A percentile compares a stretch with the other conserved stretches of the same genome.
phyloP scores from a whole-genome alignment of 1,140 invertebrate genomes.

The Drosophila baimaii region DNA sequence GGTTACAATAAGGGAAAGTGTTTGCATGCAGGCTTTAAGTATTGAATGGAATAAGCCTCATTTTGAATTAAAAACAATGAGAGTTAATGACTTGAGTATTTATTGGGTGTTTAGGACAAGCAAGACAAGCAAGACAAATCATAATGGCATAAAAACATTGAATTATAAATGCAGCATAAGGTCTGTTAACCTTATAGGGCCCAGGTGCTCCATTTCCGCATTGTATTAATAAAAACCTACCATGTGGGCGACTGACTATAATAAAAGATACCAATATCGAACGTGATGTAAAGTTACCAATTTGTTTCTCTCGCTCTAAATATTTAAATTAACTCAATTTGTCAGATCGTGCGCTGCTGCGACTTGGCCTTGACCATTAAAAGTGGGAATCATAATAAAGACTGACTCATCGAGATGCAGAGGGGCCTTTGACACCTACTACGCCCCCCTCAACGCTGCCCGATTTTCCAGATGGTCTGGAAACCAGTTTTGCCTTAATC shows the following conservation, averaged over 20 bases:
- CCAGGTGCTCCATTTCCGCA: conserved; percentile 18
- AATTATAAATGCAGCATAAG: conserved; percentile 4
- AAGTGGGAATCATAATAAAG: conserved; percentile 18
- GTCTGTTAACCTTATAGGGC: conserved; percentile 3
- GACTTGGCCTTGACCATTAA: conserved; percentile 57
- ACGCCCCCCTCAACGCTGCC: conserved; percentile 6
- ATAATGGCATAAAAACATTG: neutral
- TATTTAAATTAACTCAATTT: conserved; percentile 74
- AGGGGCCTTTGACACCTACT: conserved; percentile 62
- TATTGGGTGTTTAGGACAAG: conserved; percentile 4
- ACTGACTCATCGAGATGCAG: conserved; percentile 53
- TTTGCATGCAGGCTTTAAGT: neutral
- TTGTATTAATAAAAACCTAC: neutral
- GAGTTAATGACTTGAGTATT: neutral
- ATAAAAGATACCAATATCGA: neutral
- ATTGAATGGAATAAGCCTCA: neutral
- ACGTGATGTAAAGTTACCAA: conserved; percentile 9
- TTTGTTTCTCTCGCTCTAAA: conserved; percentile 46
- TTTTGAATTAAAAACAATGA: neutral
- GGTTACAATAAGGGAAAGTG: neutral
- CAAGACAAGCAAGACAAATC: neutral
- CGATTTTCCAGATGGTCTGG: conserved; percentile 17
- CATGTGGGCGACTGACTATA: conserved; percentile 29
- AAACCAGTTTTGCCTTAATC: conserved; percentile 53
- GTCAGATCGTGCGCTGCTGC: conserved; percentile 53